Conservation (phyloP, 2,888 invertebrate species). For the Criorhina ranunculi region DNA sequence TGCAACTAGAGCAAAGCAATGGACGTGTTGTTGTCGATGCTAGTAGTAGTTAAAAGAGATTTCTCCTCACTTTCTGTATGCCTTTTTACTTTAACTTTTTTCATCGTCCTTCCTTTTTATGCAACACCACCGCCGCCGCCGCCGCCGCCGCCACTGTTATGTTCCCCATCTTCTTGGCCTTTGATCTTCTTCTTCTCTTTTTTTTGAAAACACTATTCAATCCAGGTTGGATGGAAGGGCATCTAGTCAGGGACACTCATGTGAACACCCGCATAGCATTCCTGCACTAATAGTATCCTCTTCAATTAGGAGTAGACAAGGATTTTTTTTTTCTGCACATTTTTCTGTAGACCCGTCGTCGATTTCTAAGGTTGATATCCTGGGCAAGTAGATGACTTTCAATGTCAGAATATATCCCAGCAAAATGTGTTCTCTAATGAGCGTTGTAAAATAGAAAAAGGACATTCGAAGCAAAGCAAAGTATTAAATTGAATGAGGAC, state of each 20-base stretch:
- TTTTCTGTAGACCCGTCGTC: slow-evolving; percentile 20
- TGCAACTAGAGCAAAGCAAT: slow-evolving; percentile 15
- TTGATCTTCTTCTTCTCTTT: slow-evolving; percentile 55
- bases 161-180: slow-evolving; percentile 72
- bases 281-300: slow-evolving; percentile 67
- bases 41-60: slow-evolving; percentile 42
- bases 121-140: slow-evolving; percentile 7
- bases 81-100: slow-evolving; percentile 39
- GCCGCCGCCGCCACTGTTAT: slow-evolving; percentile 36
- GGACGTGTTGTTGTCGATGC: slow-evolving; percentile 46
- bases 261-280: slow-evolving; percentile 72
- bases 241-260: slow-evolving; percentile 55
- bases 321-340: slow-evolving; percentile 22
- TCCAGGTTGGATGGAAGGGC: slow-evolving; percentile 13
- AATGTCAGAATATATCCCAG: slow-evolving; percentile 34
- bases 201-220: slow-evolving; percentile 50
- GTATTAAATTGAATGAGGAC: slow-evolving; percentile 53
- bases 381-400: slow-evolving; percentile 40
- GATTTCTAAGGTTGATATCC: slow-evolving; percentile 44
- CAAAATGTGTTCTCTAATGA: slow-evolving; percentile 63
- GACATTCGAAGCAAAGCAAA: slow-evolving; percentile 35
- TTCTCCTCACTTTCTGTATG: slow-evolving; percentile 10
- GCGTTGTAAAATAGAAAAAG: slow-evolving; percentile 4
- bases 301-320: slow-evolving; percentile 73
- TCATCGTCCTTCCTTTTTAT: slow-evolving; percentile 49